Evolutionary conservation across 1,140 invertebrate genomes (phyloP).

Genomic region (Drosophila miranda): DNA sequence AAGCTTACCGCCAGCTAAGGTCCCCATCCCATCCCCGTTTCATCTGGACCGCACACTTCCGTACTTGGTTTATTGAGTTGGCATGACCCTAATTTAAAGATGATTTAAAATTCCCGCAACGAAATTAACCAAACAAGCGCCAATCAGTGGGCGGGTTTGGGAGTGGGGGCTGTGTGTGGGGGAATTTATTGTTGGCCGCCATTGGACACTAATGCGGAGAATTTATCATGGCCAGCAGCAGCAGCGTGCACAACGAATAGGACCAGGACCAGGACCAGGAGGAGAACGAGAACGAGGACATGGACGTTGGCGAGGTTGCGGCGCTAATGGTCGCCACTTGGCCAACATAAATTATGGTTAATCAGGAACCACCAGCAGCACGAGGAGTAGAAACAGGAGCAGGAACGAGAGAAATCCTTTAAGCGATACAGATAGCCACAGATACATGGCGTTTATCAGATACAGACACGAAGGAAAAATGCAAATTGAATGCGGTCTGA

Average conservation of each 20-base stretch:
- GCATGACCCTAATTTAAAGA: conserved; percentile 80
- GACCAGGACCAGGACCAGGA: conserved; percentile 1
- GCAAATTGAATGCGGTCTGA: no score
- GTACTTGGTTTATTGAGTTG: conserved; percentile 73
- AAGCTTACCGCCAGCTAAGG: neutral
- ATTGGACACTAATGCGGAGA: conserved; percentile 70
- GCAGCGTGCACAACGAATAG: conserved; percentile 6
- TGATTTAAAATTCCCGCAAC: conserved; percentile 79
- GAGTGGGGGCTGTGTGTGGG: neutral
- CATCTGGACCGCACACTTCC: conserved; percentile 11
- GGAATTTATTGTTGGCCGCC: conserved; percentile 60
- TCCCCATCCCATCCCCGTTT: neutral
- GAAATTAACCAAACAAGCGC: conserved; percentile 72
- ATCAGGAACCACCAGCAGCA: conserved; percentile 49
- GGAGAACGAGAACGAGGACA: conserved; percentile 5
- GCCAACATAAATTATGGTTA: conserved; percentile 74
- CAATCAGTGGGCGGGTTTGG: conserved; percentile 17
- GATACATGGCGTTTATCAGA: conserved; percentile 12
- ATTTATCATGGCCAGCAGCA: conserved; percentile 64
- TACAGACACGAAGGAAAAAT: no score
- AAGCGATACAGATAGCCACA: conserved; percentile 57
- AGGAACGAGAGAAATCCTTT: conserved; percentile 39
- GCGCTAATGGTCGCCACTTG: conserved; percentile 76
- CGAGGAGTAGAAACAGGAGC: neutral
- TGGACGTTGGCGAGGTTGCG: conserved; percentile 39